Percentiles rank a stretch among this genome's conserved stretches.
phyloP scores from a whole-genome alignment of 2,888 invertebrate species.

The Pegoplata infirma region DNA sequence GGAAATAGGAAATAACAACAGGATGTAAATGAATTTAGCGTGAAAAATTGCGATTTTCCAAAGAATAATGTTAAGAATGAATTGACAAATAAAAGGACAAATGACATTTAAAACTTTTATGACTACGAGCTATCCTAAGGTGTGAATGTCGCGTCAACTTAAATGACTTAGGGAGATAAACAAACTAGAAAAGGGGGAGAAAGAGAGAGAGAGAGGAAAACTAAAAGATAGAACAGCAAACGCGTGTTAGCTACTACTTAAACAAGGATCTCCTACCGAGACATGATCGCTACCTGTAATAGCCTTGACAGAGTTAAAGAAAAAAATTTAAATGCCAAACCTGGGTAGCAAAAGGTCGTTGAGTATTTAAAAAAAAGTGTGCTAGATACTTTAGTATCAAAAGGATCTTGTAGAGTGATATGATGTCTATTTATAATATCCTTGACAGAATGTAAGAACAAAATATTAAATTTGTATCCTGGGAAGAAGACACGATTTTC shows the following conservation, averaged over 20 bases:
- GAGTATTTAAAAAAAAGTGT: too few relatives aligned
- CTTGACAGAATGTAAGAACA: slow-evolving; percentile 13
- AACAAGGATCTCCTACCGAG: neutral
- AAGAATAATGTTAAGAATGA: neutral
- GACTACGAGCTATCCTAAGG: slow-evolving; percentile 15
- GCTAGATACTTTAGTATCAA: neutral
- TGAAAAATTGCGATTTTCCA: slow-evolving; percentile 52
- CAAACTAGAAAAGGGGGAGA: neutral
- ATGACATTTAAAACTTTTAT: neutral
- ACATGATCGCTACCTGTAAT: neutral
- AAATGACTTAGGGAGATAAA: slow-evolving; percentile 28
- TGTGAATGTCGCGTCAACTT: slow-evolving; percentile 35
- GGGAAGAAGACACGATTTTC: slow-evolving; percentile 1
- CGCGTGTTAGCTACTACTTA: slow-evolving; percentile 1
- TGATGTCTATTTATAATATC: slow-evolving; percentile 2
- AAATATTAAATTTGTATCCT: neutral
- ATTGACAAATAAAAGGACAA: neutral
- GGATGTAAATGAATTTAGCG: slow-evolving; percentile 43
- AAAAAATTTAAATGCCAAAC: neutral
- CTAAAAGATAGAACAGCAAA: neutral
- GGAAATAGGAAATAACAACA: slow-evolving; percentile 26
- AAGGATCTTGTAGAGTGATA: neutral
- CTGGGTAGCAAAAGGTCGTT: too few relatives aligned
- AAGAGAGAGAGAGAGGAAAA: neutral
- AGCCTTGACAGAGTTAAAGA: slow-evolving; percentile 12